Base-by-base conservation (phyloP, 2,888 invertebrate species). In the Parnassius smintheus region DNA sequence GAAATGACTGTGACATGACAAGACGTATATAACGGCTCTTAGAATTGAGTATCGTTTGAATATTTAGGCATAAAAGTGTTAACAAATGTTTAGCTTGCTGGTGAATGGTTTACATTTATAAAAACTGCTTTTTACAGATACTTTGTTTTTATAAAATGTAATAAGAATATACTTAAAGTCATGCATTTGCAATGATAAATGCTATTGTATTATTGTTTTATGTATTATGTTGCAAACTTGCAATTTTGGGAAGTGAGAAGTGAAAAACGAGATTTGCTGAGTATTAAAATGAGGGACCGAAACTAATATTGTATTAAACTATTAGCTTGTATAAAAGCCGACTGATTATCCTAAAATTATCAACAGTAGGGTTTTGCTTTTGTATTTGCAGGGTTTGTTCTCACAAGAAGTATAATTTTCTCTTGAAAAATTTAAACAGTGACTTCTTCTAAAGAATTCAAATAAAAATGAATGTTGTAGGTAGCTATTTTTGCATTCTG, bases 231-330 rank as follows among this genome's bases (percentile, higher is more conserved):
- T 60, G 64, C 52, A 60, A 59, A 55, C 48, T 51, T 56, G 63
- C 59, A 65, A 61, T 54, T 65, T 63, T 66, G 51, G 57, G 60
- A 61, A 70, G 61, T 65, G 66, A 61, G 62, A 74, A 73, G 68
- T 65, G 61, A 64, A 68, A 68, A 72, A 61, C 60, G 65, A 61
- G 65, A 68, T 65, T 73, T 74, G 72, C 72, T 68, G 74, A 85
- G 85, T 87, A 85, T 86, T 88, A 80, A 70, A 75, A 80, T 75
- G 75, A 77, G 88, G 88, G 88, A 87, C 88, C 87, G 84, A 87
- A 85, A 80, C 77, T 77, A 73, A 76, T 80, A 67, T 61, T 66
- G 59, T 65, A 74, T 80, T 81, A 76, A 78, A 80, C 74, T 71
- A 73, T 80, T 79, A 78, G 74, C 70, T 70, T 74, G 78, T 78